Conservation (phyloP, 2,797 vertebrate species). For the Cuniculus paca region DNA sequence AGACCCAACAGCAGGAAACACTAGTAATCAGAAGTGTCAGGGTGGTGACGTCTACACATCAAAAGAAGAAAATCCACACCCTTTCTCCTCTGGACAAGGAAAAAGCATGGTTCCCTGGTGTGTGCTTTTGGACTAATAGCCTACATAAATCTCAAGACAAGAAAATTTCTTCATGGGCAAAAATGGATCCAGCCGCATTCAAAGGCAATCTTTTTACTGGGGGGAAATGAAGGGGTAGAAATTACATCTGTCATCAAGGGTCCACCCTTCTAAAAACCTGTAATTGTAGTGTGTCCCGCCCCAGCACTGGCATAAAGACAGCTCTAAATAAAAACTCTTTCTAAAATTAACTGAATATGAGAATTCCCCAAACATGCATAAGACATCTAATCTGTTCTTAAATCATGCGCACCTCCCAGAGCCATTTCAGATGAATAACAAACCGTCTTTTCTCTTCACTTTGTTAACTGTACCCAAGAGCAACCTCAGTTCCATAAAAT, state of each 20-base stretch:
- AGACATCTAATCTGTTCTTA: constrained; percentile 27
- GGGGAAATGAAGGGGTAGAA: constrained; percentile 66
- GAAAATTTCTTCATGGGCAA: constrained; percentile 48
- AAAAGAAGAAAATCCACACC: constrained; percentile 51
- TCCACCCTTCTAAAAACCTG: constrained; percentile 70
- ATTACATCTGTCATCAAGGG: constrained; percentile 66
- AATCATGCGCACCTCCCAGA: constrained; percentile 1
- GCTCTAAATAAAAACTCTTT: constrained; percentile 75
- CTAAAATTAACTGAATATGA: constrained; percentile 71
- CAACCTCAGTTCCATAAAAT: background rate
- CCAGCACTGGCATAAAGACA: constrained; percentile 31
- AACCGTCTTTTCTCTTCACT: background rate
- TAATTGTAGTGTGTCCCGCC: constrained; percentile 33
- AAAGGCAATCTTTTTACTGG: constrained; percentile 72
- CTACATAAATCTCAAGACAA: constrained; percentile 35
- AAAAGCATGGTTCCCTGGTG: background rate
- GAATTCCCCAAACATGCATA: constrained; percentile 11
- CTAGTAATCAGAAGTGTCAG: background rate
- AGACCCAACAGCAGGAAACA: background rate
- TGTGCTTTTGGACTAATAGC: constrained; percentile 67
- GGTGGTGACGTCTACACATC: background rate
- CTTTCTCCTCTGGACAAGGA: constrained; percentile 48
- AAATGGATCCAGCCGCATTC: constrained; percentile 49
- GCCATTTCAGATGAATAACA: constrained; percentile 11
- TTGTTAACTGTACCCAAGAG: constrained; percentile 29